phyloP scores from a whole-genome alignment of 1,140 invertebrate genomes.

The Drosophila trapezifrons region DNA sequence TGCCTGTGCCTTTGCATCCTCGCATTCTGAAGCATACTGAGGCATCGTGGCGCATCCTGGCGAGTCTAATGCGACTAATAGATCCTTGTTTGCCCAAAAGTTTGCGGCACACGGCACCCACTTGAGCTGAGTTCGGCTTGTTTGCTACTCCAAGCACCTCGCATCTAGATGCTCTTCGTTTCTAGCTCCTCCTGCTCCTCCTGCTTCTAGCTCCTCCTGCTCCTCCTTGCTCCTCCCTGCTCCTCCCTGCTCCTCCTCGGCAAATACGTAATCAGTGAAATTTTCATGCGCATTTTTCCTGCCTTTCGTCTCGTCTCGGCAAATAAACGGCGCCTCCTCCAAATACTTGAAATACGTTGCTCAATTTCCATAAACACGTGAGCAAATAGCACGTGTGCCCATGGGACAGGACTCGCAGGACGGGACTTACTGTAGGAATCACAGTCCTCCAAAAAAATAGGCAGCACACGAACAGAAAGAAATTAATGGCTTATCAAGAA shows the following conservation, averaged over 20 bases:
- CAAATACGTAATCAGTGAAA: conserved; percentile 81
- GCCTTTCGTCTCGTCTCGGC: conserved; percentile 22
- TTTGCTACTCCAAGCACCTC: conserved; percentile 16
- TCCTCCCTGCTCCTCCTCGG: conserved; percentile 16
- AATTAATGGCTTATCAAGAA: not conserved
- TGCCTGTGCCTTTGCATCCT: conserved; percentile 6
- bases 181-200: not conserved
- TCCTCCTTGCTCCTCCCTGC: not conserved
- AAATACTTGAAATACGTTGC: conserved; percentile 75
- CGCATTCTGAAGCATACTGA: not conserved
- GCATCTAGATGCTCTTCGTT: not conserved
- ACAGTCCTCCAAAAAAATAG: not conserved
- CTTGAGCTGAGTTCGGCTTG: conserved; percentile 25
- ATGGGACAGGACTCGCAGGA: not conserved
- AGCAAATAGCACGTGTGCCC: conserved; percentile 79
- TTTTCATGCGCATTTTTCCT: conserved; percentile 74
- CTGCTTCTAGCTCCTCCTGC: conserved; percentile 17
- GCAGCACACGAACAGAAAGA: not conserved
- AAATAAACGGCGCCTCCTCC: conserved; percentile 63
- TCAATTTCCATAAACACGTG: conserved; percentile 83
- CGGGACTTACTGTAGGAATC: not conserved
- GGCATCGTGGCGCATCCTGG: conserved; percentile 32
- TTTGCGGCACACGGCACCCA: conserved; percentile 37
- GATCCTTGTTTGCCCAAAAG: conserved; percentile 69
- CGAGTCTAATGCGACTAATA: conserved; percentile 77